Conservation (phyloP, 1,140 invertebrate genomes). For the Heliothis subflexa region DNA sequence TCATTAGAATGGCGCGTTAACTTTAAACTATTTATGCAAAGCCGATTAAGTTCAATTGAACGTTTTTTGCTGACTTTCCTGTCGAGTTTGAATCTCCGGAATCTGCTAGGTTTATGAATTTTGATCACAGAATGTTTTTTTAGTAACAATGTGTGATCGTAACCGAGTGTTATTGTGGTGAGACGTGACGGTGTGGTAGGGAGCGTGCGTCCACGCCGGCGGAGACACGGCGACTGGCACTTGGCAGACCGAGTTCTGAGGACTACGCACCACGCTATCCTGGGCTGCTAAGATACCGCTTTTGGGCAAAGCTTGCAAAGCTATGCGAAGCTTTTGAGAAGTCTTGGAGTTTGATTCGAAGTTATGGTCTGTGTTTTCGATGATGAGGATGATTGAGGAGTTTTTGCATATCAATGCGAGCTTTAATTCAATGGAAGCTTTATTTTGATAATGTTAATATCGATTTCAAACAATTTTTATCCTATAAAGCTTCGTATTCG, state of each 20-base stretch:
- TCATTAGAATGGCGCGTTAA: slow-evolving; percentile 28
- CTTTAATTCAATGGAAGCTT: too few species aligned
- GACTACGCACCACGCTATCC: slow-evolving; percentile 43
- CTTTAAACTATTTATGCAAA: slow-evolving; percentile 26
- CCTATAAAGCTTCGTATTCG: too few species aligned
- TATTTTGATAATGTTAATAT: too few species aligned
- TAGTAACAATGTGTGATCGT: slow-evolving; percentile 19
- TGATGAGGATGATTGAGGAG: too few species aligned
- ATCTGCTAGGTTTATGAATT: neutral
- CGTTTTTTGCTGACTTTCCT: neutral
- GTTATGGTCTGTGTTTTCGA: too few species aligned
- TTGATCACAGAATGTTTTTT: neutral
- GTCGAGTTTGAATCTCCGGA: neutral
- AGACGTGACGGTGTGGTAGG: neutral
- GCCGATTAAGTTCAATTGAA: neutral
- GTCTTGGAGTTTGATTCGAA: neutral
- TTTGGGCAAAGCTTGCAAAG: neutral
- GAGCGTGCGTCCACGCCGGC: slow-evolving; percentile 53
- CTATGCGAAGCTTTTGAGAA: neutral
- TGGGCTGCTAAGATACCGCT: slow-evolving; percentile 38
- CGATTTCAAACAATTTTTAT: too few species aligned
- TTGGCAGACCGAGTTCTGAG: slow-evolving; percentile 39
- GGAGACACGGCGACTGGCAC: slow-evolving; percentile 52
- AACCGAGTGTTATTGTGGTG: slow-evolving; percentile 29
- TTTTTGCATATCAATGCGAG: too few species aligned